phyloP scores from a whole-genome alignment of 2,113 vertebrate genomes.

The Vulpes ferrilata region DNA sequence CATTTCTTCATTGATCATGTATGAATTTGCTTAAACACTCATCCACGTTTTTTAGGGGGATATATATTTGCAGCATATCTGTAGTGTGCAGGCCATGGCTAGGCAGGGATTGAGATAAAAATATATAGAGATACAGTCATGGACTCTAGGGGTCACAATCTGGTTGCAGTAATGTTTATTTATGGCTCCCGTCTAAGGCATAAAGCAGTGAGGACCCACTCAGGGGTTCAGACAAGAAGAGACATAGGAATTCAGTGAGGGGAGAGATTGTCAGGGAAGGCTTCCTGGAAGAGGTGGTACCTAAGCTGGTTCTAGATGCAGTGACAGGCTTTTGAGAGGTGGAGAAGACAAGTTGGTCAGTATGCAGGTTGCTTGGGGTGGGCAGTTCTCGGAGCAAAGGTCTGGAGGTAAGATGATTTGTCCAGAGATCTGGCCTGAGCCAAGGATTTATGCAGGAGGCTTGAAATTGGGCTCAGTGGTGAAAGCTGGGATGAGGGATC shows the following conservation, averaged over 20 bases:
- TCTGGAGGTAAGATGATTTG: background rate
- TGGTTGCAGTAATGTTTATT: background rate
- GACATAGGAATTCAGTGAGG: background rate
- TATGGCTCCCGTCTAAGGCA: background rate
- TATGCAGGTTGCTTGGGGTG: background rate
- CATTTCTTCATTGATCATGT: background rate
- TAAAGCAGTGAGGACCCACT: background rate
- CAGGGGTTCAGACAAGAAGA: background rate
- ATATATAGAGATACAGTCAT: background rate
- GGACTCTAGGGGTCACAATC: background rate
- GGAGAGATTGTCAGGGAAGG: background rate
- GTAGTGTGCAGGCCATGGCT: background rate
- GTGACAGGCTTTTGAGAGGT: background rate
- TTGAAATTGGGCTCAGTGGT: background rate
- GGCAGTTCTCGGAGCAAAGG: background rate
- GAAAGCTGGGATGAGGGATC: background rate
- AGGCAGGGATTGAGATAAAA: background rate
- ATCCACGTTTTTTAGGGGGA: background rate
- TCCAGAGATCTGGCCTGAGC: background rate
- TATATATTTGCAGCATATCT: background rate
- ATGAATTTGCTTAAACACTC: background rate
- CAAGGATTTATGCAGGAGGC: background rate
- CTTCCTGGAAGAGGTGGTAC: background rate
- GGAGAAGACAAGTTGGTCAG: background rate
- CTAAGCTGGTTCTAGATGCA: background rate